Evolutionary conservation across 1,140 invertebrate genomes (phyloP), one percentile per base, ranked within the genome.

Genomic region (Halotydeus destructor): DNA sequence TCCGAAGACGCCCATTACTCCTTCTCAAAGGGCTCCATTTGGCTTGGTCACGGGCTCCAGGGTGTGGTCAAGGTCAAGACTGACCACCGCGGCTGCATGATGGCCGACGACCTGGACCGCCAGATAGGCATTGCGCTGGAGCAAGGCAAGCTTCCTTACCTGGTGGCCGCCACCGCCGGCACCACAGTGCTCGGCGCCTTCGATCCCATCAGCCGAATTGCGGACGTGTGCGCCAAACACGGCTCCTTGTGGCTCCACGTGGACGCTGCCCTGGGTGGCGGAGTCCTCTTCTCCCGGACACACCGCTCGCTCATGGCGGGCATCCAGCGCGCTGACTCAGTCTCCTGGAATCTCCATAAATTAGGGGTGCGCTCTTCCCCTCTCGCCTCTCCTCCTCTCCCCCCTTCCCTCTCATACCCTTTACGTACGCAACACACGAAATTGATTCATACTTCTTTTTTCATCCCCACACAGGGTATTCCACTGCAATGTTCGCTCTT

Each of bases 311-410:
- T 85, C 56, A 64, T 97, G 50, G 71, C 72, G 36, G 91, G 89
- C 30, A 74, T 97, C 44, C 80, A 96, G 61, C 74, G 86, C 51
- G 86, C 86, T 38, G 74, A 96, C 57, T 96, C 91, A 1, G 78
- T 98, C 33, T 94, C 89, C 30, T 98, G 93, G 91, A 97, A 98
- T 66, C 89, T 91, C 16, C 93, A 98, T 60, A 98, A 97, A 63
- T 69, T 97, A 57, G 88, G 96, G 81, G 11, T 18, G 9, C 16
- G 33, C 2, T 19, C 11, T n/a, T n/a, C n/a, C n/a, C n/a, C n/a
- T n/a, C n/a, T n/a, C n/a, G n/a, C n/a, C n/a, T n/a, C n/a, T n/a
- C n/a, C n/a, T n/a, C n/a, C n/a, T n/a, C n/a, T n/a, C n/a, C n/a
- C n/a, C n/a, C n/a, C n/a, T n/a, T n/a, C n/a, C n/a, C n/a, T n/a